phyloP scores from a whole-genome alignment of 2,888 invertebrate species.

The Cheiracanthium punctorium region DNA sequence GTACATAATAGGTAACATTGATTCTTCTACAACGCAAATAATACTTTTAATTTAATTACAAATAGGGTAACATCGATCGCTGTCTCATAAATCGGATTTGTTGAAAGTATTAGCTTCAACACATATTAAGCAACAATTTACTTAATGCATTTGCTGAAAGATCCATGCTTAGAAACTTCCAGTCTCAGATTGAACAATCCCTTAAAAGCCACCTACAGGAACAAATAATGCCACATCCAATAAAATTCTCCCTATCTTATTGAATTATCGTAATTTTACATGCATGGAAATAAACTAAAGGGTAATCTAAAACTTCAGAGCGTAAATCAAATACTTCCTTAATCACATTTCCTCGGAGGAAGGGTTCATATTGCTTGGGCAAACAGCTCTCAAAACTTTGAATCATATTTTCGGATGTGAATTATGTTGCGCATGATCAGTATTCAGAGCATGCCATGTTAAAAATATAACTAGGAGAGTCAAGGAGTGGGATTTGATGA shows the following conservation, averaged over 20 bases:
- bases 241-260: slow-evolving; percentile 8
- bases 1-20: too few relatives aligned
- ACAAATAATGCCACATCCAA: neutral
- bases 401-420: neutral
- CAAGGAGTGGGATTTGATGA: neutral
- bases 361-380: neutral
- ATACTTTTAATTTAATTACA: too few relatives aligned
- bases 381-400: neutral
- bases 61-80: too few relatives aligned
- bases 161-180: too few relatives aligned
- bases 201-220: neutral
- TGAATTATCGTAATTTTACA: slow-evolving; percentile 21
- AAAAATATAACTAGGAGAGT: neutral
- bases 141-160: too few relatives aligned
- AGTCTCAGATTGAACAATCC: neutral
- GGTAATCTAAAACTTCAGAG: neutral
- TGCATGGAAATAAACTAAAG: slow-evolving; percentile 23
- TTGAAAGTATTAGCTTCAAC: too few relatives aligned
- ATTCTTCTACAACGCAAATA: too few relatives aligned
- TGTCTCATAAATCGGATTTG: too few relatives aligned
- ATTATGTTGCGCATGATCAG: neutral
- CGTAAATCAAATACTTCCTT: slow-evolving; percentile 40
- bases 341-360: slow-evolving; percentile 16
- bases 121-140: too few relatives aligned
- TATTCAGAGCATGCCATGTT: neutral